Conservation (phyloP, 2,888 invertebrate genomes). For the Cactoblastis cactorum region DNA sequence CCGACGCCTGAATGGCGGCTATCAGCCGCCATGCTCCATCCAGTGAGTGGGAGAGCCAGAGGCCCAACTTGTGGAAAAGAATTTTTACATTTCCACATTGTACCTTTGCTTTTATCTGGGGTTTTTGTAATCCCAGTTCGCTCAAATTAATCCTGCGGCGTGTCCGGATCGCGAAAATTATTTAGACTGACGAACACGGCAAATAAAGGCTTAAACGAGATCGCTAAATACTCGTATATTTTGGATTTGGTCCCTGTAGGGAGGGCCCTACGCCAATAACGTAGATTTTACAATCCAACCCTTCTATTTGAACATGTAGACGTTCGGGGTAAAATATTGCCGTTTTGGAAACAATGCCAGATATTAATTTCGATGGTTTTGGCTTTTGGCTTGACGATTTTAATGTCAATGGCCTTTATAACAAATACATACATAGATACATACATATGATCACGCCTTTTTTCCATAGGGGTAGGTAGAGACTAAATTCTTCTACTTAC, state of each 20-base stretch:
- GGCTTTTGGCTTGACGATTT: constrained; percentile 29
- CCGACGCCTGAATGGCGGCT: too few relatives aligned
- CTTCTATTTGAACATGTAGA: constrained; percentile 55
- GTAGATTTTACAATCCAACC: constrained; percentile 42
- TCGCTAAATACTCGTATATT: constrained; percentile 63
- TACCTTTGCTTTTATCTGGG: background rate
- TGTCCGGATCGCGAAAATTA: constrained; percentile 60
- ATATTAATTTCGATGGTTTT: constrained; percentile 36
- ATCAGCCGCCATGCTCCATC: too few relatives aligned
- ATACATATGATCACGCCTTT: too few relatives aligned
- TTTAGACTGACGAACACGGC: constrained; percentile 60
- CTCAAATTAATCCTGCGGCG: constrained; percentile 62
- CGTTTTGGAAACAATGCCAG: constrained; percentile 46
- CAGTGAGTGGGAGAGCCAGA: too few relatives aligned
- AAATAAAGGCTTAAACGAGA: constrained; percentile 59
- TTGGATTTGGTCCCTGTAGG: constrained; percentile 44
- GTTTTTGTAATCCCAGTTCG: constrained; percentile 25
- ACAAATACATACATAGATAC: too few relatives aligned
- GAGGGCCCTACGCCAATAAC: constrained; percentile 32
- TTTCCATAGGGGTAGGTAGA: too few relatives aligned
- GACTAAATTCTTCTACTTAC: too few relatives aligned
- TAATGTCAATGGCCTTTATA: constrained; percentile 51
- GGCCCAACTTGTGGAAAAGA: too few relatives aligned
- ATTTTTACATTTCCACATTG: background rate
- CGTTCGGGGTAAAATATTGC: constrained; percentile 41